These are phyloP conservation scores for Aeoliscus strigatus DNA, from an alignment of 2,797 vertebrate genomes.

Conservation along the genomic window DNA sequence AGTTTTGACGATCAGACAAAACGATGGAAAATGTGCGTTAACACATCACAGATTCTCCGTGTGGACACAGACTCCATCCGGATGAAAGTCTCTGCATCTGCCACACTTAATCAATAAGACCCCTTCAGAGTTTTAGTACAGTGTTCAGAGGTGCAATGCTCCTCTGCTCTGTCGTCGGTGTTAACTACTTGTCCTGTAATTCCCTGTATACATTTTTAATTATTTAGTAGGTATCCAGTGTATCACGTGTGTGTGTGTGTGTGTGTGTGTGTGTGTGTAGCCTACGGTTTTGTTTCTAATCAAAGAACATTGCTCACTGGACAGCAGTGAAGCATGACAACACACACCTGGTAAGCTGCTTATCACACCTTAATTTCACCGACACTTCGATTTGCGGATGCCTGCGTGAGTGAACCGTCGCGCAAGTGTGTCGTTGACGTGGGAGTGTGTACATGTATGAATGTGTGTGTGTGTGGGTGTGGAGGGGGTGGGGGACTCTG, in stretches of 20 bases:
- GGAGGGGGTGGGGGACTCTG: no score
- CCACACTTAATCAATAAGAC: slow-evolving; percentile 47
- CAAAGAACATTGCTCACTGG: slow-evolving; percentile 62
- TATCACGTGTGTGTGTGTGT: slow-evolving; percentile 18
- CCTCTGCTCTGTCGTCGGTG: slow-evolving; percentile 36
- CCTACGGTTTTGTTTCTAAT: slow-evolving; percentile 46
- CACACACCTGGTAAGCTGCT: slow-evolving; percentile 75
- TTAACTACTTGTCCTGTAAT: slow-evolving; percentile 40
- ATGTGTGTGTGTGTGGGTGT: slow-evolving; percentile 8
- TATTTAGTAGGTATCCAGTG: slow-evolving; percentile 48
- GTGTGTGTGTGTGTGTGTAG: slow-evolving; percentile 12
- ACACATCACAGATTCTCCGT: no score
- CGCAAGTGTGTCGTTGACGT: slow-evolving; percentile 12
- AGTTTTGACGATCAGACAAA: no score
- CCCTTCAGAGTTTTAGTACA: slow-evolving; percentile 41
- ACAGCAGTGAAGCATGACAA: slow-evolving; percentile 67
- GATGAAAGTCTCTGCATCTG: no score
- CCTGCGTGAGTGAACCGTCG: slow-evolving; percentile 54
- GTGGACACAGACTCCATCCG: no score
- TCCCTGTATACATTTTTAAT: slow-evolving; percentile 50
- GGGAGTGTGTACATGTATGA: slow-evolving; percentile 9
- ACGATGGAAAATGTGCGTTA: no score
- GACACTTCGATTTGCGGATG: slow-evolving; percentile 56
- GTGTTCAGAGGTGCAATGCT: slow-evolving; percentile 41
- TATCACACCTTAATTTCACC: slow-evolving; percentile 76